phyloP scores from a whole-genome alignment of 2,113 vertebrate genomes.

The Pedetes capensis region DNA sequence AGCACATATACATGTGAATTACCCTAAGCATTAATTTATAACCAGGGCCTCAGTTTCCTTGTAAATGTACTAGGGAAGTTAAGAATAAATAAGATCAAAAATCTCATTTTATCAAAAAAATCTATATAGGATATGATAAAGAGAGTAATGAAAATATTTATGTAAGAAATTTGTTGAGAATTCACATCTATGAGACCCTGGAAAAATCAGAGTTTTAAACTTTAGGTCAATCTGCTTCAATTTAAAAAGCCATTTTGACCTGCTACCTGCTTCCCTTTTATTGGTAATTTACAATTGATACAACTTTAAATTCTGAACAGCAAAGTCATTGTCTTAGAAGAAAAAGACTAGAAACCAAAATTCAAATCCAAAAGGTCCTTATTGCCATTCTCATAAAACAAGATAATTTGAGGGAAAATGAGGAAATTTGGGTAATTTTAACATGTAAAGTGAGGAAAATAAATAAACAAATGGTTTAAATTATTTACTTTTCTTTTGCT shows the following conservation, averaged over 20 bases:
- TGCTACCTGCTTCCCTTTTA: neutral
- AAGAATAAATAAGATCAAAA: conserved; percentile 32
- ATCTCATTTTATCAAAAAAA: conserved; percentile 33
- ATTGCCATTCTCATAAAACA: conserved; percentile 6
- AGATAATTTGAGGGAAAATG: neutral
- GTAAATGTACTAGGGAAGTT: neutral
- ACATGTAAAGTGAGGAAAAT: neutral
- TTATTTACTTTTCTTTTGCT: conserved; percentile 7
- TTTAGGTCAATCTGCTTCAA: neutral
- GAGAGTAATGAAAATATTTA: neutral
- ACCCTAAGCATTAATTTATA: neutral
- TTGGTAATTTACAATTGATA: neutral
- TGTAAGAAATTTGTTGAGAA: conserved; percentile 18
- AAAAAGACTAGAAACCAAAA: neutral
- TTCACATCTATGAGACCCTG: neutral
- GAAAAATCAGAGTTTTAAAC: conserved; percentile 2
- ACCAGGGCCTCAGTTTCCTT: neutral
- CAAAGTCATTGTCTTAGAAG: neutral
- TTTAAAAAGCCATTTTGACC: neutral
- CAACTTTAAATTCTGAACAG: conserved; percentile 14
- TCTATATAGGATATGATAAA: neutral
- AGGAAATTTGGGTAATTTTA: neutral
- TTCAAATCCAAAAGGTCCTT: neutral
- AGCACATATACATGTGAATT: neutral
- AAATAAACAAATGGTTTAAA: neutral